Conservation (phyloP, 2,888 invertebrate genomes). For the Nysson spinosus region DNA sequence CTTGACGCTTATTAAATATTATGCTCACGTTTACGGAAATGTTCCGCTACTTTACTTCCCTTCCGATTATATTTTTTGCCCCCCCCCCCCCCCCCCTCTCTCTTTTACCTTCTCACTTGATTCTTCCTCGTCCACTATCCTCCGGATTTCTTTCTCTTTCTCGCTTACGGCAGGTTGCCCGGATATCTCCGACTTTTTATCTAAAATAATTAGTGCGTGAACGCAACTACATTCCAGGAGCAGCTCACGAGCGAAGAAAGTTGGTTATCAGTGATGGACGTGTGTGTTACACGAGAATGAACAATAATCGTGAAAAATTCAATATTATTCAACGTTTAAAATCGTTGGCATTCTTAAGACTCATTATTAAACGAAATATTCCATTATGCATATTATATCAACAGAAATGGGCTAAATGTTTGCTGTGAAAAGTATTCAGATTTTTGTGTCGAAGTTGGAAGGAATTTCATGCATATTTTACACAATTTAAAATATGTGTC, state of each 20-base stretch:
- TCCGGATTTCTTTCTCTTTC: not conserved
- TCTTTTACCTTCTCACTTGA: slow-evolving; percentile 2
- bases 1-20: too few relatives aligned
- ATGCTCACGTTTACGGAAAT: not conserved
- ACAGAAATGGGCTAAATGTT: too few relatives aligned
- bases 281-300: slow-evolving; percentile 23
- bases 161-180: slow-evolving; percentile 8
- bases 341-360: too few relatives aligned
- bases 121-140: not conserved
- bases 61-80: slow-evolving; percentile 13
- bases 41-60: slow-evolving; percentile 3
- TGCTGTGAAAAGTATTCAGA: too few relatives aligned
- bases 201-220: slow-evolving; percentile 66
- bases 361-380: too few relatives aligned
- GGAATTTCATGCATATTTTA: too few relatives aligned
- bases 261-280: slow-evolving; percentile 31
- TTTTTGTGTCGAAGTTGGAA: too few relatives aligned
- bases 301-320: slow-evolving; percentile 4
- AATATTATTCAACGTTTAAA: not conserved
- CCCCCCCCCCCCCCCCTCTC: too few relatives aligned
- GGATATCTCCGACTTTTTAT: slow-evolving; percentile 58
- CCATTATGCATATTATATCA: too few relatives aligned
- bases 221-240: slow-evolving; percentile 60
- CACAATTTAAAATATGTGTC: too few relatives aligned
- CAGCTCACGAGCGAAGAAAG: slow-evolving; percentile 48